Percentiles rank a stretch among this genome's conserved stretches.
Evolutionary conservation across 2,888 invertebrate species (phyloP).

Genomic region (Cephalotes varians): DNA sequence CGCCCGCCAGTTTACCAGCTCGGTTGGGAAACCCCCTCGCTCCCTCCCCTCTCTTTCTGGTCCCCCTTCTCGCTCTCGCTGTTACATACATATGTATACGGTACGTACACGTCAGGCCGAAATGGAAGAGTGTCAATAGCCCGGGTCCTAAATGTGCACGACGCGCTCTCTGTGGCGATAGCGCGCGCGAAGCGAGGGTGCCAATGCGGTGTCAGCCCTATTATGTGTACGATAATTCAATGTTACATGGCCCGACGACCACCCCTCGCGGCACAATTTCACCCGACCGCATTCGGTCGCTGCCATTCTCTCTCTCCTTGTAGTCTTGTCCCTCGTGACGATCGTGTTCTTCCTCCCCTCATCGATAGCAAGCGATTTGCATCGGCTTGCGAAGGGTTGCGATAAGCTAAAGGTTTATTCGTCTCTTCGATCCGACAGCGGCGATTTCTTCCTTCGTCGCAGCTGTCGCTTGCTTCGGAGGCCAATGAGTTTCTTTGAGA

Average conservation of each 20-base stretch:
- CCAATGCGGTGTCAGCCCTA: constrained; percentile 73
- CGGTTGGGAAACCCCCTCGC: constrained; percentile 15
- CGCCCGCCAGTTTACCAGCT: constrained; percentile 68
- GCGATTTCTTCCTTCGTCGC: constrained; percentile 68
- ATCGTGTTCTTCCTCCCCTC: constrained; percentile 35
- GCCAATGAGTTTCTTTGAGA: neutral
- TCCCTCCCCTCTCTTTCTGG: neutral
- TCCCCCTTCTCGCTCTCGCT: constrained; percentile 20
- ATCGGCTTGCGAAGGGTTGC: constrained; percentile 58
- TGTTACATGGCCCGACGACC: constrained; percentile 61
- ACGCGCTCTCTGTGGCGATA: constrained; percentile 60
- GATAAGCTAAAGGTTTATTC: constrained; percentile 18
- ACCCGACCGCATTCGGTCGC: constrained; percentile 21
- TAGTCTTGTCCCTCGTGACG: neutral
- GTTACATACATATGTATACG: constrained; percentile 45
- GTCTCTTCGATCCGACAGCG: constrained; percentile 66
- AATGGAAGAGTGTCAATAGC: constrained; percentile 73
- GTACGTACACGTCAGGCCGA: constrained; percentile 55
- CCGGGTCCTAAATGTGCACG: constrained; percentile 66
- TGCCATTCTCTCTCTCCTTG: neutral
- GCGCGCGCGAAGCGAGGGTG: constrained; percentile 59
- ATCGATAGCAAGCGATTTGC: constrained; percentile 64
- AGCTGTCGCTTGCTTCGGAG: constrained; percentile 35
- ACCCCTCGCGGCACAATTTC: constrained; percentile 35
- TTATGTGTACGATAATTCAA: constrained; percentile 76